Base-by-base conservation (phyloP, 1,140 invertebrate genomes). In the Zeugodacus cucurbitae region DNA sequence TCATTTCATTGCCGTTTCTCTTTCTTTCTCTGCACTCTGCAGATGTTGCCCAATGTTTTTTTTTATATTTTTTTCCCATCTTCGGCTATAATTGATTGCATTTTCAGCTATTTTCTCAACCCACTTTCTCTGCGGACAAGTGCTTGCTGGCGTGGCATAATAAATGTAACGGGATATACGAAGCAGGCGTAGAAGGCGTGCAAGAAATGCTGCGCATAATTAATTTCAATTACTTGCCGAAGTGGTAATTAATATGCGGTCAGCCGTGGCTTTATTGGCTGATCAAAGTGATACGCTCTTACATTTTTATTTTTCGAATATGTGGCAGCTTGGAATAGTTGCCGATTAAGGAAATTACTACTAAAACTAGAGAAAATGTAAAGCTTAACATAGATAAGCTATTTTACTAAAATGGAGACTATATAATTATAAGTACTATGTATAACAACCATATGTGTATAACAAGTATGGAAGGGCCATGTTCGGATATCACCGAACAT, bases 201-300 rank as follows among this genome's bases (percentile, higher is more conserved):
- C 74, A 29, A 82, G 74, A 26, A 82, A 82, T 82, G 41, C 41
- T 48, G 74, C 44, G 74, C 74, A 82, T 82, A 82, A 82, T 82
- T 82, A 82, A 82, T 82, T 82, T 82, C 74, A 82, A 82, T 48
- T 82, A 82, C 74, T 82, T 20, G 41, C 41, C 74, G 48, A 82
- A 48, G 22, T 48, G 74, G 74, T 22, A 82, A 82, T 82, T 82
- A 82, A 82, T 82, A 82, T 14, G 74, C 74, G 74, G 74, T 82
- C 74, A 82, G 74, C 14, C 41, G 3, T 44, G 41, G 74, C 11
- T 41, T 44, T 26, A 82, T 82, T 82, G 37, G 74, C 74, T 29
- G 22, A 82, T 82, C 41, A 82, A 82, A 82, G n/a, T 44, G 74
- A 82, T 82, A 82, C n/a, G n/a, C 74, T 44, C 26, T 48, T 11